phyloP scores from a whole-genome alignment of 2,113 vertebrate species.

The Herpailurus yagouaroundi region DNA sequence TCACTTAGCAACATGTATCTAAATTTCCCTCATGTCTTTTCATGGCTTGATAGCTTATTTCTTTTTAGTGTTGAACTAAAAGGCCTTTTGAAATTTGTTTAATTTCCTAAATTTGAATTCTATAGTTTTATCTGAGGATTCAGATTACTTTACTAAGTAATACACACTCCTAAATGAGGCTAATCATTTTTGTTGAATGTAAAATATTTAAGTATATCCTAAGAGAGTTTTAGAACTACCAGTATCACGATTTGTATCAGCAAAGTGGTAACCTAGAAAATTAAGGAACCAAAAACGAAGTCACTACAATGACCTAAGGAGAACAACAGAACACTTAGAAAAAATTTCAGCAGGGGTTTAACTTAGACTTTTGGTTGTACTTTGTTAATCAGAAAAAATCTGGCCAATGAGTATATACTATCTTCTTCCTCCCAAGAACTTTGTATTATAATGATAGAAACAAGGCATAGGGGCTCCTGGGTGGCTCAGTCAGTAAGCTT shows the following conservation, averaged over 20 bases:
- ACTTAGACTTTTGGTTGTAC: background rate
- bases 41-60: background rate
- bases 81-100: constrained; percentile 49
- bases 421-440: background rate
- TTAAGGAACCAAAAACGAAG: background rate
- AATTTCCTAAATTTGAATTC: constrained; percentile 32
- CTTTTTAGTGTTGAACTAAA: constrained; percentile 24
- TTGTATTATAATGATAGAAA: background rate
- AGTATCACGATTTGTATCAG: background rate
- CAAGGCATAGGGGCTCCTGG: too few species aligned
- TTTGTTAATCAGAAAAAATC: background rate
- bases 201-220: background rate
- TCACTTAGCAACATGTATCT: background rate
- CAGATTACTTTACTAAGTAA: background rate
- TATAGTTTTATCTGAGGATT: background rate
- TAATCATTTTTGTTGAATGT: background rate
- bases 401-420: background rate
- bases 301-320: background rate
- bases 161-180: background rate
- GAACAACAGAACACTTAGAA: background rate
- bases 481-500: too few species aligned
- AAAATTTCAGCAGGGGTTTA: background rate
- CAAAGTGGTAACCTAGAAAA: background rate
- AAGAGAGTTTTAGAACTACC: background rate
- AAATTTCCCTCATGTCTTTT: background rate